Evolutionary conservation across 1,140 invertebrate species (phyloP), one percentile per base, ranked within the genome.

Genomic region (Gonioctena quinquepunctata): DNA sequence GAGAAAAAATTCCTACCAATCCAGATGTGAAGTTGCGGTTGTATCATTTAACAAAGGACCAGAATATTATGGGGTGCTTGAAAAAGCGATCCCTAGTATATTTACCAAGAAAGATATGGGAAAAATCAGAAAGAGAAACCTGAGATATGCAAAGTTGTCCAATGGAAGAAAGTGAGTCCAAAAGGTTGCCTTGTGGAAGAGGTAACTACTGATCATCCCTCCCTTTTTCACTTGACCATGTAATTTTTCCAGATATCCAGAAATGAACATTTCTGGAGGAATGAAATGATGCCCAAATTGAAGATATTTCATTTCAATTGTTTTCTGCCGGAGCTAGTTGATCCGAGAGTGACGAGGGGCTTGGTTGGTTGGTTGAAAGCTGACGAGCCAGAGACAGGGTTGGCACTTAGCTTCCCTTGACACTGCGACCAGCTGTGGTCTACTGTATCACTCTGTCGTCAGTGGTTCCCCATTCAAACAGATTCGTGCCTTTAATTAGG

Each of bases 41-140:
- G 23, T 81, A 8, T 73, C 78, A 50, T 78, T 73, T 65, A 83
- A 83, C 69, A 77, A 59, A 26, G 25, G 56, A 59, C 21, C 65
- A 59, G 21, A 59, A 59, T 59, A 59, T 59, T 59, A 59, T 59
- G 21, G 21, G 21, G 56, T 25, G 6, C 21, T 59, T 59, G 18
- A 59, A 22, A 59, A 59, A 26, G 56, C 56, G 8, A 22, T 59
- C 18, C 56, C 1, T 22, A 16, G 23, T 11, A 23, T 25, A 59
- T 59, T 18, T 22, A 59, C 56, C 56, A 59, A 26, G 16, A 22
- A 25, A 16, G 19, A 59, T 59, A 59, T 59, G 25, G 56, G 11
- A 59, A 59, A 59, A 26, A 22, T 25, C 21, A 22, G n/a, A 59
- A 59, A 59, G 25, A 59, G 23, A 59, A 59, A 26, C 56, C 25